phyloP scores from a whole-genome alignment of 2,888 invertebrate species.

The Alloplasta piceator region DNA sequence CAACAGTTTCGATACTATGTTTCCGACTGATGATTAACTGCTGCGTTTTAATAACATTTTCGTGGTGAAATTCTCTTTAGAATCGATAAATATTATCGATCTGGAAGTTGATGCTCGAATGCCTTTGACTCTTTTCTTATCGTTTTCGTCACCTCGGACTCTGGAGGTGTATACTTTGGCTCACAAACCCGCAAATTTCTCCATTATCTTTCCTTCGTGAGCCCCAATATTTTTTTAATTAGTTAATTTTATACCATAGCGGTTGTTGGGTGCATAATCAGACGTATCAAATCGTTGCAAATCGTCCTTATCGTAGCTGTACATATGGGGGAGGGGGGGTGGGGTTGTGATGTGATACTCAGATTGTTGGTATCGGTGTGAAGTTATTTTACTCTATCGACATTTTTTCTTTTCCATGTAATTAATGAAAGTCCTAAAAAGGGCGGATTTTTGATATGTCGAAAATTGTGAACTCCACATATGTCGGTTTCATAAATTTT shows the following conservation, averaged over 20 bases:
- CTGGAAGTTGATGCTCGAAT: background rate
- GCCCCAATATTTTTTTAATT: slow-evolving; percentile 56
- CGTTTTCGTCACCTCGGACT: background rate
- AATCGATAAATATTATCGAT: slow-evolving; percentile 43
- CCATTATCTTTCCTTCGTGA: slow-evolving; percentile 45
- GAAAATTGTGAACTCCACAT: too few relatives aligned
- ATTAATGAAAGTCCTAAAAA: too few relatives aligned
- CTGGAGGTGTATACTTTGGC: slow-evolving; percentile 38
- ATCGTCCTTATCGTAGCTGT: slow-evolving; percentile 54
- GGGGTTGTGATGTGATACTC: too few relatives aligned
- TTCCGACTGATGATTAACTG: slow-evolving; percentile 38
- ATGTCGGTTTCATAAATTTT: too few relatives aligned
- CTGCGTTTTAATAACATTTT: slow-evolving; percentile 14
- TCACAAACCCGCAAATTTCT: slow-evolving; percentile 24
- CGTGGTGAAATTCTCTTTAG: slow-evolving; percentile 13
- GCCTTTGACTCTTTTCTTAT: background rate
- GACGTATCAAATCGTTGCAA: slow-evolving; percentile 65
- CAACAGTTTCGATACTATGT: slow-evolving; percentile 26
- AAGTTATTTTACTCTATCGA: too few relatives aligned
- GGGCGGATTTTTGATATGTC: too few relatives aligned
- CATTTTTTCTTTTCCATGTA: too few relatives aligned
- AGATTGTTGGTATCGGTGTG: too few relatives aligned
- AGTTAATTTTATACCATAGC: slow-evolving; percentile 39
- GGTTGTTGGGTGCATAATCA: slow-evolving; percentile 58
- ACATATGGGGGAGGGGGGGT: too few relatives aligned